A percentile compares a stretch with the other conserved stretches of the same genome.
phyloP scores from a whole-genome alignment of 1,140 invertebrate species.

The Nylanderia fulva region DNA sequence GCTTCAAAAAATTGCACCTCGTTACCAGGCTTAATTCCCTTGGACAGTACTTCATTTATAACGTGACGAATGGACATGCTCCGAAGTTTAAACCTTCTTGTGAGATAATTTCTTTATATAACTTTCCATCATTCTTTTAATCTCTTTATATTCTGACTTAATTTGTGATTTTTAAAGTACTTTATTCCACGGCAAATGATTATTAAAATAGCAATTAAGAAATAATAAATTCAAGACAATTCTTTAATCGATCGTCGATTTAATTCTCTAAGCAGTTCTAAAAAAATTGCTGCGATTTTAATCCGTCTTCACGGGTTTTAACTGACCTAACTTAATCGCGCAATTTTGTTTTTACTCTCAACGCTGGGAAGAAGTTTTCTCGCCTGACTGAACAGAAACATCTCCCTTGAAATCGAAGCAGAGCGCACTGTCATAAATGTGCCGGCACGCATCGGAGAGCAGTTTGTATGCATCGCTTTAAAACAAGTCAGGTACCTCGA shows the following conservation, averaged over 20 bases:
- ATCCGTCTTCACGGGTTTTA: slow-evolving; percentile 34
- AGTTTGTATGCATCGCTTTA: slow-evolving; percentile 17
- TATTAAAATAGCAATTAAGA: not conserved
- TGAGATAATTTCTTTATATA: slow-evolving; percentile 4
- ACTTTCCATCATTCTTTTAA: not conserved
- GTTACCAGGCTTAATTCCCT: slow-evolving; percentile 27
- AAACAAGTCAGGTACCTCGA: slow-evolving; percentile 21
- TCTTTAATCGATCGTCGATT: not conserved
- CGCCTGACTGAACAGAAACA: slow-evolving; percentile 14
- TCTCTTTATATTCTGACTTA: not conserved
- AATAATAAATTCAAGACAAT: not conserved
- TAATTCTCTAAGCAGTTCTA: not conserved
- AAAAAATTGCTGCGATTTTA: slow-evolving; percentile 8
- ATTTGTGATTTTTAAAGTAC: not conserved
- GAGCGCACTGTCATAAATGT: slow-evolving; percentile 2
- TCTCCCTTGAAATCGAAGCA: slow-evolving; percentile 24
- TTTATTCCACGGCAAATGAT: not conserved
- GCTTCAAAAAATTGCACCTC: not conserved
- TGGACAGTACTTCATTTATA: not conserved
- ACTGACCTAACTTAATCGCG: not conserved
- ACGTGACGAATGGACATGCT: not conserved
- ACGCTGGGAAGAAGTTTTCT: not conserved
- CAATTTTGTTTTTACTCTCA: slow-evolving; percentile 43
- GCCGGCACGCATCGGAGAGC: slow-evolving; percentile 1
- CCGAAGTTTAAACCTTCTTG: not conserved